These are phyloP conservation scores for Drosophila tanythrix DNA, from an alignment of 2,888 invertebrate genomes.

Conservation along the genomic window DNA sequence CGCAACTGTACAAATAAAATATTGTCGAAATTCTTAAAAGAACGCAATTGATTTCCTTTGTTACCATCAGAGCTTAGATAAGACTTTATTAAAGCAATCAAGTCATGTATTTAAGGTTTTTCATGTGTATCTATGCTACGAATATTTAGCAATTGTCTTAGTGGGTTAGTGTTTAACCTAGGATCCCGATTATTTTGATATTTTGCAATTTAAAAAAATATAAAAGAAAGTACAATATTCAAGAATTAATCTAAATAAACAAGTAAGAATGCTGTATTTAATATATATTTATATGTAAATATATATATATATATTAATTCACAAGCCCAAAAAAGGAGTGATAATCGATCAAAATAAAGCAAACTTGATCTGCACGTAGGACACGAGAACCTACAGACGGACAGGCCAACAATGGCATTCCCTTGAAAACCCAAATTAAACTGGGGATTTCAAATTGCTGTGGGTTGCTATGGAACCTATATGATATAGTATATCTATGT, in stretches of 20 bases:
- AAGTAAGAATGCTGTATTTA: too few species aligned
- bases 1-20: slow-evolving; percentile 13
- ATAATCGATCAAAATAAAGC: not conserved
- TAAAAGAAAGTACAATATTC: not conserved
- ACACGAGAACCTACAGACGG: not conserved
- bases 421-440: not conserved
- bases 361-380: not conserved
- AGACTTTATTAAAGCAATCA: not conserved
- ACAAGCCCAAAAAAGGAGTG: not conserved
- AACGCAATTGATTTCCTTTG: not conserved
- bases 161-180: not conserved
- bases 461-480: too few species aligned
- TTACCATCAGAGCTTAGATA: not conserved
- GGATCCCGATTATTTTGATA: not conserved
- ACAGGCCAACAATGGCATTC: not conserved
- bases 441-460: not conserved
- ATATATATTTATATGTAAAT: too few species aligned
- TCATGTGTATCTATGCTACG: not conserved
- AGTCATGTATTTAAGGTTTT: not conserved
- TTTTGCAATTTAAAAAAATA: not conserved
- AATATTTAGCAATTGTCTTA: not conserved
- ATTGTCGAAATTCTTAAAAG: slow-evolving; percentile 1
- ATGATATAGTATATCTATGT: too few species aligned
- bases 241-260: not conserved
- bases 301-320: not conserved